Percentiles rank a stretch among this genome's conserved stretches.
Conservation (phyloP, 2,797 vertebrate species). For the Siniperca undulata region DNA sequence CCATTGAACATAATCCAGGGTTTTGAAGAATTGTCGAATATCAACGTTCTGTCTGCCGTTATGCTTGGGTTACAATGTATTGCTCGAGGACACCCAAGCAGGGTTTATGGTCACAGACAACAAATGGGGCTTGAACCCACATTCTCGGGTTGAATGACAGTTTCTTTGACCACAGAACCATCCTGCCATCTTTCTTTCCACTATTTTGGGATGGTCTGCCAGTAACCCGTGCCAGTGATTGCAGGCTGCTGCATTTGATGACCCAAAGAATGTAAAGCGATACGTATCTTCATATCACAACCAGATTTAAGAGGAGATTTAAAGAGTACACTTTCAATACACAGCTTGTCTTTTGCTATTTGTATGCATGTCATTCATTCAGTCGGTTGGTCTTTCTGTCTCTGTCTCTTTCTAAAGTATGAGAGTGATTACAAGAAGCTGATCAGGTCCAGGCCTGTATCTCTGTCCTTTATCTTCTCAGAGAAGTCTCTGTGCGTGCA, state of each 20-base stretch:
- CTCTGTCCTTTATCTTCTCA: constrained; percentile 58
- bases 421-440: constrained; percentile 69
- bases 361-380: constrained; percentile 68
- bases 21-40: neutral
- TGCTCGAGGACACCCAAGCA: constrained; percentile 38
- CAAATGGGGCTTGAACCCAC: constrained; percentile 21
- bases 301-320: constrained; percentile 58
- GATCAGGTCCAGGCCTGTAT: constrained; percentile 68
- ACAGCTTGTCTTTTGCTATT: constrained; percentile 63
- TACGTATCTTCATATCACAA: constrained; percentile 65
- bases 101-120: constrained; percentile 2
- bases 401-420: constrained; percentile 47
- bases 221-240: constrained; percentile 54
- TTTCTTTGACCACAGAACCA: constrained; percentile 45
- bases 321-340: constrained; percentile 50
- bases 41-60: neutral
- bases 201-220: constrained; percentile 45
- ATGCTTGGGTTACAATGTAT: neutral
- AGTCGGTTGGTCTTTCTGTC: constrained; percentile 14
- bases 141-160: constrained; percentile 33
- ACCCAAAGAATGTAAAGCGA: constrained; percentile 61
- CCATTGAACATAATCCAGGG: neutral
- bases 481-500: constrained; percentile 34
- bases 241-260: constrained; percentile 54
- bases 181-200: constrained; percentile 41